Conservation (phyloP, 2,113 vertebrate species). For the Syrrhaptes paradoxus region DNA sequence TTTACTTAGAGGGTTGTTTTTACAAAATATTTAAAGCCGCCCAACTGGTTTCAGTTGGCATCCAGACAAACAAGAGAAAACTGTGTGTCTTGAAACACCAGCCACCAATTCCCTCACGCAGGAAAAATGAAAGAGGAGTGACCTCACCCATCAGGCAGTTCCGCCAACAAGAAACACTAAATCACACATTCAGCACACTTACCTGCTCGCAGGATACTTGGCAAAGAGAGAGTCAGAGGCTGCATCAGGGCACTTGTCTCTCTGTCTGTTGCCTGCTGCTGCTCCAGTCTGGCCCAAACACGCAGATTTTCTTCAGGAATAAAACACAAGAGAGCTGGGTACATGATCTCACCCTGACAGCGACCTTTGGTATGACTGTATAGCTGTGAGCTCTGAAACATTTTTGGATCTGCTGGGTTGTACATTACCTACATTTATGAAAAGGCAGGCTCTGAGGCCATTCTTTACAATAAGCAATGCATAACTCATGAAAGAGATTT, state of each 20-base stretch:
- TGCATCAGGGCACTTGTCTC: neutral
- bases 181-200: neutral
- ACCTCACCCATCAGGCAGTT: neutral
- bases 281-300: neutral
- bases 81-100: neutral
- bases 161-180: neutral
- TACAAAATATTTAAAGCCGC: neutral
- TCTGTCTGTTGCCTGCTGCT: neutral
- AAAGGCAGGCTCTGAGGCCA: neutral
- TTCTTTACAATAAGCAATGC: neutral
- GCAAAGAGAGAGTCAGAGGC: neutral
- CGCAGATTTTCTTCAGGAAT: neutral
- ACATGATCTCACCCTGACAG: neutral
- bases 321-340: neutral
- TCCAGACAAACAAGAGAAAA: neutral
- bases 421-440: neutral
- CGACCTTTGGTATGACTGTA: neutral
- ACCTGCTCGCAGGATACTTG: neutral
- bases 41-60: neutral
- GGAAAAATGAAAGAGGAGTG: neutral
- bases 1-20: neutral
- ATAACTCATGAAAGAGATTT: neutral
- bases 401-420: neutral
- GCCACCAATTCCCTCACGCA: neutral
- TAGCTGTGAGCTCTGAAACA: neutral